phyloP scores from a whole-genome alignment of 1,140 invertebrate species.

The Cotesia glomerata region DNA sequence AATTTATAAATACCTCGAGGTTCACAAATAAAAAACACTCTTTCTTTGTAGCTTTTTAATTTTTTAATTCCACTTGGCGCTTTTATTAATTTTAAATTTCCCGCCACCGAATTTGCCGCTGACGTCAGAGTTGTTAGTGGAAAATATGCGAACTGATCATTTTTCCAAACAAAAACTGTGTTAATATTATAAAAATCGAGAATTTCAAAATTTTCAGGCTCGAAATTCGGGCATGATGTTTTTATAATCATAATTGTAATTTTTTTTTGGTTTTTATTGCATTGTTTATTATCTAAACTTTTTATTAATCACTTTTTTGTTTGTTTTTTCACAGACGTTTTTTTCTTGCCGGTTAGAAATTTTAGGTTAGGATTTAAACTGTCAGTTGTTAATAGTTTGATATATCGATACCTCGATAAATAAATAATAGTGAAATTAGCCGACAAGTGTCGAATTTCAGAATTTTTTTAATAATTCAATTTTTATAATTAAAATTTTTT shows the following conservation, averaged over 20 bases:
- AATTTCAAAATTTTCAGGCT: conserved; percentile 39
- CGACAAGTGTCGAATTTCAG: no score
- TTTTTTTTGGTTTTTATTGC: not conserved
- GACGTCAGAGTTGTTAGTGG: conserved; percentile 24
- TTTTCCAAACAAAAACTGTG: conserved; percentile 48
- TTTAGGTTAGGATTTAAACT: no score
- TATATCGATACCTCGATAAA: no score
- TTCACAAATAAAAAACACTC: conserved; percentile 48
- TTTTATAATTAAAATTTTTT: no score
- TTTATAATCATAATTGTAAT: not conserved
- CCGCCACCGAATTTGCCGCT: not conserved
- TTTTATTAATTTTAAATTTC: no score
- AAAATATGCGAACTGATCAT: conserved; percentile 41
- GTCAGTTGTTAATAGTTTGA: no score
- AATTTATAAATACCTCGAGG: conserved; percentile 52
- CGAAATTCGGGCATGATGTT: conserved; percentile 19
- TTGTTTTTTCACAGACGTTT: no score
- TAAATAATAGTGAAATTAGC: no score
- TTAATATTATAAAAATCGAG: conserved; percentile 43
- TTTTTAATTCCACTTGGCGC: conserved; percentile 44
- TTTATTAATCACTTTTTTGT: no score
- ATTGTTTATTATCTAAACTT: not conserved
- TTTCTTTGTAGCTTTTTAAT: conserved; percentile 40
- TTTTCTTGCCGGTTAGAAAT: no score
- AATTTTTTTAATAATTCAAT: no score